Conservation (phyloP, 2,888 invertebrate genomes). For the Perdita meconis region DNA sequence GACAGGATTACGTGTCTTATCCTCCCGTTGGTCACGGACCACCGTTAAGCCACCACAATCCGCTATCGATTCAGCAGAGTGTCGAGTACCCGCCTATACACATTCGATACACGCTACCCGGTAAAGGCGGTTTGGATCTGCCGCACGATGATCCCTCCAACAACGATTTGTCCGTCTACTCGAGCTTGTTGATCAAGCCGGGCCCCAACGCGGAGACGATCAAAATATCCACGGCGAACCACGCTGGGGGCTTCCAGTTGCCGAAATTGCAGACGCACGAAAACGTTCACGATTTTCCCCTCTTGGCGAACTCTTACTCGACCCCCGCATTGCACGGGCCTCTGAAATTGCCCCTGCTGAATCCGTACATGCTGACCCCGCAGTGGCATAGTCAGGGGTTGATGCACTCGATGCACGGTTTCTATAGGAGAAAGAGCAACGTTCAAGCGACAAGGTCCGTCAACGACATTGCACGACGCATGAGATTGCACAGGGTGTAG, state of each 20-base stretch:
- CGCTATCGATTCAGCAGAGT: conserved; percentile 48
- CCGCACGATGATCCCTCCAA: neutral
- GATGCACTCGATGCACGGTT: conserved; percentile 36
- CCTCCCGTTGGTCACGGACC: conserved; percentile 13
- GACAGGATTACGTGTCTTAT: conserved; percentile 30
- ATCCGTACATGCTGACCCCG: conserved; percentile 31
- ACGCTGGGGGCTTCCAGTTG: conserved; percentile 23
- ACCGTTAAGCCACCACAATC: neutral
- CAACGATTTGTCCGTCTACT: conserved; percentile 55
- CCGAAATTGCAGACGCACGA: conserved; percentile 51
- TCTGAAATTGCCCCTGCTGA: conserved; percentile 57
- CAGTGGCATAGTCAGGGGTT: conserved; percentile 55
- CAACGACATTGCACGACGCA: conserved; percentile 32
- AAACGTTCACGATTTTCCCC: conserved; percentile 32
- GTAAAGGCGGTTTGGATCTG: conserved; percentile 22
- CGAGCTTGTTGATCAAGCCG: conserved; percentile 51
- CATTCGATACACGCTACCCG: conserved; percentile 43
- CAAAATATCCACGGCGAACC: conserved; percentile 63
- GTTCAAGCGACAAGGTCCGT: conserved; percentile 39
- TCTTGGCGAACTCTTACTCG: conserved; percentile 18
- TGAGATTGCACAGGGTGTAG: conserved; percentile 43
- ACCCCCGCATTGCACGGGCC: conserved; percentile 38
- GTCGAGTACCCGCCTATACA: conserved; percentile 59
- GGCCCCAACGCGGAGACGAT: conserved; percentile 58
- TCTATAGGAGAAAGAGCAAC: conserved; percentile 43